A percentile compares a stretch with the other conserved stretches of the same genome.
These are phyloP conservation scores for Greenwoodochromis staneri DNA, from an alignment of 2,113 vertebrate genomes.

Conservation along the genomic window DNA sequence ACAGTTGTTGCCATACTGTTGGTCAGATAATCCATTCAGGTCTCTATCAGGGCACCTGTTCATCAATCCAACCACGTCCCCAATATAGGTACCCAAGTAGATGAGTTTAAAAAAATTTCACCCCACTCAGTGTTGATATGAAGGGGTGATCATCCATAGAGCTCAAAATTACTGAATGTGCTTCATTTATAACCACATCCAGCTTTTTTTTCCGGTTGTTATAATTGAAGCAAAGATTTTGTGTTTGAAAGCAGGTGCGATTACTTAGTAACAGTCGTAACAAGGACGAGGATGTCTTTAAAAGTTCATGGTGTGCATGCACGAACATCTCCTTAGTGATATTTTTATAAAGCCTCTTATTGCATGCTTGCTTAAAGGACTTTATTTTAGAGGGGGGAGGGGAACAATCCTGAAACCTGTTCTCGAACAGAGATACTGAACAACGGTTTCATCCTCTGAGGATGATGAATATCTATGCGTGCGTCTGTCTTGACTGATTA, in stretches of 20 bases:
- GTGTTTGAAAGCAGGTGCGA: neutral
- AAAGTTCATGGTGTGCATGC: neutral
- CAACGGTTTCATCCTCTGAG: neutral
- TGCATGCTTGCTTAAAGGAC: neutral
- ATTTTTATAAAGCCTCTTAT: neutral
- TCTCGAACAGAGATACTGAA: neutral
- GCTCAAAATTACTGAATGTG: neutral
- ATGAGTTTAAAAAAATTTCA: accelerated
- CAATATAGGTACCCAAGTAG: neutral
- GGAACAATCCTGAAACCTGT: neutral
- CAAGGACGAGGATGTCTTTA: neutral
- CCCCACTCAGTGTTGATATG: neutral
- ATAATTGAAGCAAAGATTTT: neutral
- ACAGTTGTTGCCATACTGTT: neutral
- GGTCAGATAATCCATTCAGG: neutral
- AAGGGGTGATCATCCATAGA: accelerated
- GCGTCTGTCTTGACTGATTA: neutral
- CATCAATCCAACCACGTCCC: neutral
- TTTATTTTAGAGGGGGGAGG: neutral
- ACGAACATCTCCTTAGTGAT: neutral
- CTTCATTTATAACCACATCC: neutral
- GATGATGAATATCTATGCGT: neutral
- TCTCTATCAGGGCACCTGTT: accelerated
- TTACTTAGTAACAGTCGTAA: accelerated
- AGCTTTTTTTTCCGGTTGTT: accelerated